phyloP scores from a whole-genome alignment of 2,888 invertebrate genomes.

The Laothoe populi region DNA sequence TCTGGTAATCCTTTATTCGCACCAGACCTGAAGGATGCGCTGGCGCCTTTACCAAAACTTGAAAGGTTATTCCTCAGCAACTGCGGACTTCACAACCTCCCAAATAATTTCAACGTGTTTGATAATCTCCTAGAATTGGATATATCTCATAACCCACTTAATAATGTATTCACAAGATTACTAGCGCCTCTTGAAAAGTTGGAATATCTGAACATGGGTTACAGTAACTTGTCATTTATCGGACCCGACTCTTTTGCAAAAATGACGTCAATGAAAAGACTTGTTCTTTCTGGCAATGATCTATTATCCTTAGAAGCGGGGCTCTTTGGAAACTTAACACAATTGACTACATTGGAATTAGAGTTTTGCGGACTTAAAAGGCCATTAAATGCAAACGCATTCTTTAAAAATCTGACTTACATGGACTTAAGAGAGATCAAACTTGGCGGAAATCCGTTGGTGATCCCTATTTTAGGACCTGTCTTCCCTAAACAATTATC shows the following conservation, averaged over 20 bases:
- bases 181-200: slow-evolving; percentile 87
- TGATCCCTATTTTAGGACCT: slow-evolving; percentile 84
- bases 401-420: slow-evolving; percentile 87
- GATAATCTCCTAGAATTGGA: slow-evolving; percentile 88
- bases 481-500: slow-evolving; percentile 87
- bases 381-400: slow-evolving; percentile 87
- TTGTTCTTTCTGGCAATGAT: slow-evolving; percentile 88
- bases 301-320: slow-evolving; percentile 87
- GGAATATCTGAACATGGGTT: slow-evolving; percentile 89
- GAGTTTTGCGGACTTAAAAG: slow-evolving; percentile 88
- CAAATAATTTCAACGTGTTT: slow-evolving; percentile 87
- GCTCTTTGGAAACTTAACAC: slow-evolving; percentile 87
- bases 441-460: slow-evolving; percentile 88
- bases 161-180: slow-evolving; percentile 87
- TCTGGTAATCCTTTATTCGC: slow-evolving; percentile 89
- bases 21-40: slow-evolving; percentile 87
- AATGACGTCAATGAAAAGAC: slow-evolving; percentile 87
- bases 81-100: slow-evolving; percentile 86
- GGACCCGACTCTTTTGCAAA: slow-evolving; percentile 87
- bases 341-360: slow-evolving; percentile 87
- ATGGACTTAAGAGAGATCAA: slow-evolving; percentile 88
- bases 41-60: slow-evolving; percentile 87
- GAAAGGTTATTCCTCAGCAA: slow-evolving; percentile 88
- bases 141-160: slow-evolving; percentile 88
- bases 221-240: slow-evolving; percentile 87